Evolutionary conservation across 2,797 vertebrate species (phyloP), one percentile per base, ranked within the genome.

Genomic region (Podarcis siculus): DNA sequence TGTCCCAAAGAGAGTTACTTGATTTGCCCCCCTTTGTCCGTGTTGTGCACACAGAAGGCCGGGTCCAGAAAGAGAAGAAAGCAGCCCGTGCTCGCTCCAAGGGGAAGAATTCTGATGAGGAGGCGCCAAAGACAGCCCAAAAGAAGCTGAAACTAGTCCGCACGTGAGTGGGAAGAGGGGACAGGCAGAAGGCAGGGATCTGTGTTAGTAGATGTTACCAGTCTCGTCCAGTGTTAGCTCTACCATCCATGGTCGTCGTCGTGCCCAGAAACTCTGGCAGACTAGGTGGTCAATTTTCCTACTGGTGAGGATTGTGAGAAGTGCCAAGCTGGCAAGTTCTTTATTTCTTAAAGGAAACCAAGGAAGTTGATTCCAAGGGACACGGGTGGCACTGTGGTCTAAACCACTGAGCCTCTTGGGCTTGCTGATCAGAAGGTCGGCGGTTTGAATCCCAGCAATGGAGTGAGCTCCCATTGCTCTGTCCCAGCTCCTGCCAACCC

Each of bases 101-200:
- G 96, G 98, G 98, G 91, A 99, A 99, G 95, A 99, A 98, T 87
- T 99, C 98, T 1, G 98, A 99, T 42, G 98, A 99, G 89, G 98
- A 99, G 64, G 95, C 98, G 21, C 97, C 98, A 87, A 99, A 99
- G 95, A 98, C 96, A 89, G 96, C 98, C 90, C 98, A 99, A 92
- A 99, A 99, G 96, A 99, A 99, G 96, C 82, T 99, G 94, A 99
- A 99, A 96, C 98, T 99, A 13, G 97, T 97, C 79, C 97, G 97
- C 97, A 96, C 97, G 97, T 98, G 93, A 97, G 69, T 19, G 13
- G 75, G 39, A 35, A 85, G 71, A 71, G 27, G 35, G 30, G 4
- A 32, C 79, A 45, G 71, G 9, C 42, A 5, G 32, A 21, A 42
- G 19, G 27, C 8, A 23, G n/a, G 39, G n/a, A 8, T 55, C 30